Conservation (phyloP, 2,888 invertebrate species). For the Archips crataeganus region DNA sequence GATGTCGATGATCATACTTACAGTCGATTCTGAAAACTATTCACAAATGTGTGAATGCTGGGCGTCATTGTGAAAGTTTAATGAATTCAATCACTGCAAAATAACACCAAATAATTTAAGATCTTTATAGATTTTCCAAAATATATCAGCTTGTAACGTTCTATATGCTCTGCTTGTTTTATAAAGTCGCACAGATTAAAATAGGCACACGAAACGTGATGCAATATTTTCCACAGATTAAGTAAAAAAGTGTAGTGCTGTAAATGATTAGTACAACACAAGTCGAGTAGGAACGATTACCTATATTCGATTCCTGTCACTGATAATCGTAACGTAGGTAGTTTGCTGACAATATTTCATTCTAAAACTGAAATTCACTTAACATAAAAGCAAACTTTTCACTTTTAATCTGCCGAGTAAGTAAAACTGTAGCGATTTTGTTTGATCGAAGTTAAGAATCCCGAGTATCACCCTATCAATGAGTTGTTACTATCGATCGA, state of each 20-base stretch:
- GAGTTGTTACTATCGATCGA: conserved; percentile 2
- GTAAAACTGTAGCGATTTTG: background rate
- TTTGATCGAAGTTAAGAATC: background rate
- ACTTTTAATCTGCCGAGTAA: background rate
- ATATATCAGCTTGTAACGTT: conserved; percentile 2
- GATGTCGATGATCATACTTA: conserved; percentile 78
- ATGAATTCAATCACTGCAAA: conserved; percentile 27
- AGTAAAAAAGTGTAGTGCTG: background rate
- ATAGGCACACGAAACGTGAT: background rate
- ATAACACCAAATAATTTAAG: conserved; percentile 17
- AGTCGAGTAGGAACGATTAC: background rate
- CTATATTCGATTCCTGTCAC: background rate
- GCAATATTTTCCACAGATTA: conserved; percentile 6
- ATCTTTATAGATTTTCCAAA: conserved; percentile 13
- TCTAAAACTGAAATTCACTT: too few relatives aligned
- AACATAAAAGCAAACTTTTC: background rate
- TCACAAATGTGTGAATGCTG: conserved; percentile 87
- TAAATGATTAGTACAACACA: background rate
- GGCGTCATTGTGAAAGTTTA: conserved; percentile 83
- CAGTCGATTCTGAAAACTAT: conserved; percentile 90
- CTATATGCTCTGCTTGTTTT: background rate
- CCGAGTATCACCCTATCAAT: background rate
- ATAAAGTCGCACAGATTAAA: conserved; percentile 1
- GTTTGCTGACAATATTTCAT: background rate
- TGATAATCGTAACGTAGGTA: background rate